phyloP scores from a whole-genome alignment of 2,888 invertebrate genomes.

The Sepioteuthis lessoniana region DNA sequence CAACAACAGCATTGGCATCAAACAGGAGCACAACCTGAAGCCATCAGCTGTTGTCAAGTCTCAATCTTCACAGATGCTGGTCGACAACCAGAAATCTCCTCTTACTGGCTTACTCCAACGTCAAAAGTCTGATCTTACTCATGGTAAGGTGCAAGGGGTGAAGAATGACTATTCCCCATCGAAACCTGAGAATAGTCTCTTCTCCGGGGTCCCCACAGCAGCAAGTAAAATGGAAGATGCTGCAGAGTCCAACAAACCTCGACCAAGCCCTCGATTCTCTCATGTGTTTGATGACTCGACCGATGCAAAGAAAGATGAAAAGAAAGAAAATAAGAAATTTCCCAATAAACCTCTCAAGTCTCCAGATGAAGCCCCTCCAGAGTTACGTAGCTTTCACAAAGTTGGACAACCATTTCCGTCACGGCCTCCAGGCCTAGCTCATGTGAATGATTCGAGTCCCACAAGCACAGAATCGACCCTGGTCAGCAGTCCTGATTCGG shows the following conservation, averaged over 20 bases:
- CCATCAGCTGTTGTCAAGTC: conserved; percentile 72
- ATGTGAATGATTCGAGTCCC: conserved; percentile 56
- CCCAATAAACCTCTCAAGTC: conserved; percentile 35
- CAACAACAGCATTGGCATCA: conserved; percentile 61
- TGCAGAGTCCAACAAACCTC: conserved; percentile 58
- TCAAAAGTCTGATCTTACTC: conserved; percentile 72
- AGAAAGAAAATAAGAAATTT: conserved; percentile 47
- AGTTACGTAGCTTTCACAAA: conserved; percentile 41
- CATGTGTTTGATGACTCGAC: conserved; percentile 64
- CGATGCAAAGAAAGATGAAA: conserved; percentile 54
- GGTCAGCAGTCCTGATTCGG: conserved; percentile 58
- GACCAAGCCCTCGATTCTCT: conserved; percentile 69
- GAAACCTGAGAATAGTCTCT: conserved; percentile 51
- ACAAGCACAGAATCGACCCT: conserved; percentile 58
- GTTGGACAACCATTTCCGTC: conserved; percentile 45
- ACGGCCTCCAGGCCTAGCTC: conserved; percentile 37
- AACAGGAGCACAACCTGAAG: conserved; percentile 69
- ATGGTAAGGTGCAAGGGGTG: conserved; percentile 54
- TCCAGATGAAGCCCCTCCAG: conserved; percentile 53
- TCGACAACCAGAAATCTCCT: conserved; percentile 65
- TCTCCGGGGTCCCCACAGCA: conserved; percentile 35
- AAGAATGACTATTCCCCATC: conserved; percentile 52
- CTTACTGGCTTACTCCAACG: conserved; percentile 66
- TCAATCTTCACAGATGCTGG: conserved; percentile 69
- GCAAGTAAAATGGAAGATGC: conserved; percentile 45